Evolutionary conservation across 2,797 vertebrate species (phyloP), one percentile per base, ranked within the genome.

Genomic region (Helicolenus hilgendorfi): DNA sequence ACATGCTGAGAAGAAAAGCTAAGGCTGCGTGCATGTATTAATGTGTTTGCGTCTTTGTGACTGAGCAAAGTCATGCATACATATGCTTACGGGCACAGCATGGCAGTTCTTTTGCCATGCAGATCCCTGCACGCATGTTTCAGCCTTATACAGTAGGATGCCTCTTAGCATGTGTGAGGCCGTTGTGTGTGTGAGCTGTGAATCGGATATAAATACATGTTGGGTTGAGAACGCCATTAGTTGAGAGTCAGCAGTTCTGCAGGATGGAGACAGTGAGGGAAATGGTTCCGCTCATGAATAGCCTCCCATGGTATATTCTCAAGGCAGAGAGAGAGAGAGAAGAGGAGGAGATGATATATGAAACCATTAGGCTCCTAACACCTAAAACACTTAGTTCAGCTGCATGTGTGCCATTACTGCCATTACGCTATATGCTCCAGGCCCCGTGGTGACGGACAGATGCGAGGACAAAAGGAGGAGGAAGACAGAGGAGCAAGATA

Each of bases 311-410:
- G 72, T 88, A 68, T 68, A 75, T 68, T 88, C 71, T 87, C 58
- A 72, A 73, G 45, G 86, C 36, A 71, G 72, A 64, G 75, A 73
- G 58, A 26, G 14, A 53, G 36, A 18, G 38, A 64, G 35, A 53
- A 60, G 38, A 60, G 45, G 83, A 85, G 29, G 79, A 72, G 68
- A 83, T 93, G 90, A 93, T 88, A n/a, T 87, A 93, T 93, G 85
- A 86, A 93, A 71, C 90, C 79, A 94, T 95, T 94, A 93, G 55
- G 72, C 76, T 26, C 31, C 63, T 84, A 85, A 89, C 86, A 87
- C 79, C 88, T 80, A 78, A 93, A 92, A 94, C 81, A 89, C 83
- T 94, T 89, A 64, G 79, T 91, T 90, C 88, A 90, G 93, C 88
- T 87, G 84, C 88, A 91, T 83, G 77, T 92, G 78, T 85, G 87